Base-by-base conservation (phyloP, 1,140 invertebrate species). In the Chymomyza costata region DNA sequence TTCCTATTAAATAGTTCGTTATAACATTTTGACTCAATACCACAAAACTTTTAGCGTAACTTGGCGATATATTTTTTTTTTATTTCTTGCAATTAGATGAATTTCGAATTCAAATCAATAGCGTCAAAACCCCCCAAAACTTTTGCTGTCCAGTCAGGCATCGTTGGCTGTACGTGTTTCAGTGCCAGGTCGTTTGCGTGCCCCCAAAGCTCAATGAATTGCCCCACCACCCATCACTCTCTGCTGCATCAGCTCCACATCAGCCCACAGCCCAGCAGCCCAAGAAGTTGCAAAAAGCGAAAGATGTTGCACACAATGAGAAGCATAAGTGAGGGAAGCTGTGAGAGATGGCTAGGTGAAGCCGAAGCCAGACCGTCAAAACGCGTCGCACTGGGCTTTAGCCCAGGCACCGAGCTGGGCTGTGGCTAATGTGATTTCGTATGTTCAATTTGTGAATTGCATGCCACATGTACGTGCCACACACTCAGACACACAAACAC, bases 361-460 rank as follows among this genome's bases (percentile, higher is more conserved):
- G 15, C 51, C 50, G 57, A 14, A 39, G n/a, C n/a, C n/a, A n/a
- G n/a, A n/a, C n/a, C n/a, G n/a, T n/a, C n/a, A n/a, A n/a, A n/a
- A n/a, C n/a, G n/a, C n/a, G n/a, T n/a, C n/a, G n/a, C n/a, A n/a
- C n/a, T n/a, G n/a, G n/a, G n/a, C n/a, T n/a, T n/a, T n/a, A n/a
- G n/a, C n/a, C n/a, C n/a, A n/a, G n/a, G n/a, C n/a, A n/a, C n/a
- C n/a, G n/a, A n/a, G 54, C 64, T 65, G 62, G 35, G 67, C 60
- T 46, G 68, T 37, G 53, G 52, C 70, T 74, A 74, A 74, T 74
- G 71, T 78, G 70, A 74, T 70, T 74, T 74, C 65, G 71, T 78
- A 65, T 66, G 70, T 74, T 74, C 70, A 74, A 74, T 74, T 74
- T 74, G 70, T 78, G 70, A 74, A 74, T 74, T 74, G 70, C 49